Evolutionary conservation across 2,797 vertebrate genomes (phyloP), one percentile per base, ranked within the genome.

Genomic region (Halcyon badia): DNA sequence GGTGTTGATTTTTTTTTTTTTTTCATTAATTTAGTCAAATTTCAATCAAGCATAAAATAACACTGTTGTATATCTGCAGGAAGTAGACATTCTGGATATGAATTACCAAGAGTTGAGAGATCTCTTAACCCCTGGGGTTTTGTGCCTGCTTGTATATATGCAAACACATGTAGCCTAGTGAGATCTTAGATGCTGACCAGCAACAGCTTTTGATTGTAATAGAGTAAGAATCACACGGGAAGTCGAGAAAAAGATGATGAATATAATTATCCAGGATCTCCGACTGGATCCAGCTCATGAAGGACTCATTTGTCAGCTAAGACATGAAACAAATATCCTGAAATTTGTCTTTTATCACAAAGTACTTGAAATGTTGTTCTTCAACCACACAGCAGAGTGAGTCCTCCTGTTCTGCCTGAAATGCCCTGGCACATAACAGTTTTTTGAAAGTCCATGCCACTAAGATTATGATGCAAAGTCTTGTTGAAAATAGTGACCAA

Each of bases 101-200:
- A 46, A 82, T 71, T 68, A 61, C 4, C 6, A 35, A 20, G 28
- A 72, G 2, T 3, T 70, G 16, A 72, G 54, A 76, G 89, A 79
- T 61, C 2, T 64, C 31, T 56, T 71, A 14, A 14, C 0, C 0
- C 16, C 6, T 6, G 22, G 41, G 8, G 2, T 41, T 68, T 72
- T 66, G 31, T 66, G 16, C 35, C 12, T 52, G n/a, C 24, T 58
- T 39, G 11, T 33, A 28, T 30, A 12, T 44, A 64, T 21, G 24
- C 21, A 87, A 42, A 41, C 11, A 28, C 0, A 2, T 16, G 24
- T 39, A 77, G 10, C 9, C 41, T 56, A 51, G 48, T n/a, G 31
- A 49, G 44, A 39, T 64, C 31, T 48, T 30, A 64, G 18, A 73
- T 57, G 39, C 7, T 75, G n/a, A 41, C 12, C 11, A 62, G 14